Percentiles rank a stretch among this genome's conserved stretches.
Conservation (phyloP, 2,888 invertebrate genomes). For the Girardia tigrina region DNA sequence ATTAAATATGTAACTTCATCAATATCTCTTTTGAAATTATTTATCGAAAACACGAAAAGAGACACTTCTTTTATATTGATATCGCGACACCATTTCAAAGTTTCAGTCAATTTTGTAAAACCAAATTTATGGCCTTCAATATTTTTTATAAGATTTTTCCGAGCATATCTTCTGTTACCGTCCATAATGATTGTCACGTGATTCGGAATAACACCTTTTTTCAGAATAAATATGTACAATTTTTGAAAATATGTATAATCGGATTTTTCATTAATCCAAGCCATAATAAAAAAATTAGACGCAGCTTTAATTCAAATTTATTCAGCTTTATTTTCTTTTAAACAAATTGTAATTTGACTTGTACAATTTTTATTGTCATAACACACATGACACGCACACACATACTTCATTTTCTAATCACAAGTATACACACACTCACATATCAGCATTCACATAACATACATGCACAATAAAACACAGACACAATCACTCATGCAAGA, state of each 20-base stretch:
- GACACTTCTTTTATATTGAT: slow-evolving; percentile 83
- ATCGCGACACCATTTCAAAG: slow-evolving; percentile 74
- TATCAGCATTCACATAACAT: no score
- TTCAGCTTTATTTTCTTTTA: no score
- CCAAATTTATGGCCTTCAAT: slow-evolving; percentile 63
- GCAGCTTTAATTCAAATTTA: no score
- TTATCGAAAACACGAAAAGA: slow-evolving; percentile 95
- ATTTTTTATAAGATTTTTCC: slow-evolving; percentile 62
- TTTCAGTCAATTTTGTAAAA: slow-evolving; percentile 53
- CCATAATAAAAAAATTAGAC: slow-evolving; percentile 16
- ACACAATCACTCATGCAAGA: no score
- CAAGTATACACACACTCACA: no score
- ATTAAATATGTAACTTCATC: slow-evolving; percentile 78
- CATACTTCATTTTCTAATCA: no score
- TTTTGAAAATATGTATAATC: slow-evolving; percentile 27
- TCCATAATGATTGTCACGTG: slow-evolving; percentile 98
- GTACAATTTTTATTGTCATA: no score
- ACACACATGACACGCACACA: no score
- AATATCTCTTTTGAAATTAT: slow-evolving; percentile 80
- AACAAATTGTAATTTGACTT: no score
- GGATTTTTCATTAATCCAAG: slow-evolving; percentile 29
- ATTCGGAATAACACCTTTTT: slow-evolving; percentile 67
- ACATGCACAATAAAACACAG: no score
- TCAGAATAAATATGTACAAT: slow-evolving; percentile 54
- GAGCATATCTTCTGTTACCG: slow-evolving; percentile 83